phyloP scores from a whole-genome alignment of 1,140 invertebrate species.

The Neodiprion fabricii region DNA sequence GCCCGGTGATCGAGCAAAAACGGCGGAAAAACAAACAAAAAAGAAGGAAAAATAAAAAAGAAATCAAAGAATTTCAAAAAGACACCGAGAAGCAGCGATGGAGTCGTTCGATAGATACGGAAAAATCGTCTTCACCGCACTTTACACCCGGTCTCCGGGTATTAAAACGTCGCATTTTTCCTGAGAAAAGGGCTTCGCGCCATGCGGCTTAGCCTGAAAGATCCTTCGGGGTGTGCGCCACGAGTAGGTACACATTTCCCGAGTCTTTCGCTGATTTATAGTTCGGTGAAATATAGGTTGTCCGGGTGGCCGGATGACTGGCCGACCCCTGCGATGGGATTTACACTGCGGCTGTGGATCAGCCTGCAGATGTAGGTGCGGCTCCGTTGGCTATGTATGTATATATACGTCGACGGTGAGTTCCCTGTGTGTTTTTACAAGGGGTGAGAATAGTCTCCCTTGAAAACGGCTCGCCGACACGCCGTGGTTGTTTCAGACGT shows the following conservation, averaged over 20 bases:
- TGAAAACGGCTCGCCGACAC: constrained; percentile 18
- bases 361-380: too few relatives aligned
- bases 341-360: too few relatives aligned
- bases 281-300: constrained; percentile 43
- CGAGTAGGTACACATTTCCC: constrained; percentile 39
- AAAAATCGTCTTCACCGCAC: neutral
- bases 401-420: neutral
- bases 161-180: neutral
- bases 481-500: neutral
- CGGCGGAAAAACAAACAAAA: neutral
- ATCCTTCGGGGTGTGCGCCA: too few relatives aligned
- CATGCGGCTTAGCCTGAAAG: too few relatives aligned
- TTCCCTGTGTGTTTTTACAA: constrained; percentile 37
- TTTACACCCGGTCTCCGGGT: neutral
- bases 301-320: constrained; percentile 25
- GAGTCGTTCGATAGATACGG: too few relatives aligned
- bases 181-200: constrained; percentile 15
- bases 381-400: too few relatives aligned
- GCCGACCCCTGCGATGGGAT: neutral
- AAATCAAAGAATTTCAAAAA: neutral
- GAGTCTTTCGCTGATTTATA: constrained; percentile 46
- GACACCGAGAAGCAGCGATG: neutral
- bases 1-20: too few relatives aligned
- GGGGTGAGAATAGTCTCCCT: constrained; percentile 26
- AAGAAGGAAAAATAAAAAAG: neutral